A percentile compares a stretch with the other conserved stretches of the same genome.
Evolutionary conservation across 1,140 invertebrate genomes (phyloP).

Genomic region (Drosophila pseudoobscura): DNA sequence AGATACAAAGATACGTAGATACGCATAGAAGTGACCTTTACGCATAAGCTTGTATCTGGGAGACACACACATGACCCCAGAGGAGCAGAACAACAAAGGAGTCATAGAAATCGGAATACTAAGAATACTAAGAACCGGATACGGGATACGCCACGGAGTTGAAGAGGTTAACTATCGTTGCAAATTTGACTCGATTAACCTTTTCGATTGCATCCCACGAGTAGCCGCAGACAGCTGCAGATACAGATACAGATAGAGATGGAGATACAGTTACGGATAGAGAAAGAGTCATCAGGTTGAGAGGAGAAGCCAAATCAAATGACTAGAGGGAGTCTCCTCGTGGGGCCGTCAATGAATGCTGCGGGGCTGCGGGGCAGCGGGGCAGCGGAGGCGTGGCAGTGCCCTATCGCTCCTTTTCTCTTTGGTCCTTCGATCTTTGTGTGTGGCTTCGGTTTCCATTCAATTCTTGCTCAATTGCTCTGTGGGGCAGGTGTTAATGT

Average conservation of each 20-base stretch:
- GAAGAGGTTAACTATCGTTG: constrained; percentile 49
- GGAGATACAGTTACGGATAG: neutral
- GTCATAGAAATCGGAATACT: neutral
- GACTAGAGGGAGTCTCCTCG: constrained; percentile 9
- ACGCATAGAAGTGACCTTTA: no score
- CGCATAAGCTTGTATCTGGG: no score
- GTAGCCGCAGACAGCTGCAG: neutral
- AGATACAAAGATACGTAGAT: no score
- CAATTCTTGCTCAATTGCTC: constrained; percentile 55
- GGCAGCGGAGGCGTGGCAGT: constrained; percentile 24
- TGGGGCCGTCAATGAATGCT: neutral
- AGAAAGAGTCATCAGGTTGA: constrained; percentile 28
- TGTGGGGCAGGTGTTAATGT: constrained; percentile 75
- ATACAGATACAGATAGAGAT: neutral
- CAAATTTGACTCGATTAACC: constrained; percentile 76
- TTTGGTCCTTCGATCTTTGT: neutral
- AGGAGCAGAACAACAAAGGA: constrained; percentile 18
- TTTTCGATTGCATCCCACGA: constrained; percentile 42
- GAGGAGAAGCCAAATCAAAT: constrained; percentile 40
- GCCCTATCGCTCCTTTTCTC: neutral
- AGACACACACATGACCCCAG: constrained; percentile 2
- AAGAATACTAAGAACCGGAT: neutral
- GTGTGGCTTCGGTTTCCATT: neutral
- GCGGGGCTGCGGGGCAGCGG: neutral
- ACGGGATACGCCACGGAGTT: neutral